A percentile compares a stretch with the other conserved stretches of the same genome.
Conservation (phyloP, 2,113 vertebrate species). For the Acanthochromis polyacanthus region DNA sequence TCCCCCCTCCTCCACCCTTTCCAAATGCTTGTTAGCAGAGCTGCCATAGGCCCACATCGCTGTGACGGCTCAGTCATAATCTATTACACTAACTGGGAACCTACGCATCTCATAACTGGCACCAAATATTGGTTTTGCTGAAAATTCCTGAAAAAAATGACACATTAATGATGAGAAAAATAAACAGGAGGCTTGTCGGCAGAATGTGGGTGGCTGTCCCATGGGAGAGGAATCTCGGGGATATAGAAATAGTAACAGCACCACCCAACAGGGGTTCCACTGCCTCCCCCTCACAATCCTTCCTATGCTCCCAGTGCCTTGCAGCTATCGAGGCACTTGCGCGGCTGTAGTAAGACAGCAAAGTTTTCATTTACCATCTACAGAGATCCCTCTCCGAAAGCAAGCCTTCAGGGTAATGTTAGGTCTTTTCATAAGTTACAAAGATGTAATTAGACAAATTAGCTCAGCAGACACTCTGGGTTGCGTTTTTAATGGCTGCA, state of each 20-base stretch:
- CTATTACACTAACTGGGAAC: constrained; percentile 65
- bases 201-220: constrained; percentile 72
- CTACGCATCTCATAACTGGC: constrained; percentile 64
- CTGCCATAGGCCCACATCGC: constrained; percentile 62
- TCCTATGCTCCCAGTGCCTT: constrained; percentile 44
- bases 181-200: constrained; percentile 74
- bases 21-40: constrained; percentile 70
- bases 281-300: constrained; percentile 47
- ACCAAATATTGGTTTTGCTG: constrained; percentile 82
- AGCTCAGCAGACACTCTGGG: constrained; percentile 79
- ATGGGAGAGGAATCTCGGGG: constrained; percentile 65
- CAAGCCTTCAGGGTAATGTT: constrained; percentile 78
- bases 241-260: constrained; percentile 72
- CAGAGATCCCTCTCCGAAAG: constrained; percentile 63
- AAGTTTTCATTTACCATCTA: constrained; percentile 72
- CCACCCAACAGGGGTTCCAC: constrained; percentile 67
- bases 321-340: constrained; percentile 49
- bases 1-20: constrained; percentile 40
- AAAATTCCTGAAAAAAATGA: constrained; percentile 59
- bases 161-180: constrained; percentile 73
- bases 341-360: constrained; percentile 58
- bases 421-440: constrained; percentile 83
- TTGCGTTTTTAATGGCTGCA: constrained; percentile 80
- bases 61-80: constrained; percentile 71
- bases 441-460: constrained; percentile 85